Evolutionary conservation across 2,888 invertebrate genomes (phyloP).

Genomic region (Apamea sordens): DNA sequence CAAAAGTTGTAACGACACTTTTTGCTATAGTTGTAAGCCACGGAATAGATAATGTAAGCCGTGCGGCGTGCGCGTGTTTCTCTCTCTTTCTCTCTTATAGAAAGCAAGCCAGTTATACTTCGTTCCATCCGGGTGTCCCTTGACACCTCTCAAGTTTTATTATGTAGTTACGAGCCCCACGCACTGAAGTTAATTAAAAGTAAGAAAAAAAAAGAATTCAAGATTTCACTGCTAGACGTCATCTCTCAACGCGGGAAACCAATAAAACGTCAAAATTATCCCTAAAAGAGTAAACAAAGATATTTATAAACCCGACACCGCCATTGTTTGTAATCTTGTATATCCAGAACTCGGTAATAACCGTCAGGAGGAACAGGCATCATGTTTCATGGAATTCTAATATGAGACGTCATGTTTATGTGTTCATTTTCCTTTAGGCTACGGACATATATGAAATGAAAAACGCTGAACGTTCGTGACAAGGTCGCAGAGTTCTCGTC

Average conservation of each 20-base stretch:
- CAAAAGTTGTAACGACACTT: too few species aligned
- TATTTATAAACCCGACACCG: conserved; percentile 10
- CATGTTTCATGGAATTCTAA: conserved; percentile 40
- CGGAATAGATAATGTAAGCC: too few species aligned
- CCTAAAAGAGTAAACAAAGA: conserved; percentile 11
- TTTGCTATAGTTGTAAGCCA: too few species aligned
- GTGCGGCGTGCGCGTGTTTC: too few species aligned
- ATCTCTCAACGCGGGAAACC: neutral
- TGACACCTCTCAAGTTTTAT: too few species aligned
- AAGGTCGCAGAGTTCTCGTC: too few species aligned
- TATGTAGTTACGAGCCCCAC: neutral
- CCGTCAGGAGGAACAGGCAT: neutral
- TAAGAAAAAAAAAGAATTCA: neutral
- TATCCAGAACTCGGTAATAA: conserved; percentile 24
- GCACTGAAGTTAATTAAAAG: neutral
- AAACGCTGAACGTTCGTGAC: neutral
- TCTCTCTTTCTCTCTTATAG: too few species aligned
- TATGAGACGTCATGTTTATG: neutral
- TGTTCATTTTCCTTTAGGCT: conserved; percentile 29
- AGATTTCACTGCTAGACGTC: neutral
- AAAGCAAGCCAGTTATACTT: too few species aligned
- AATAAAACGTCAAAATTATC: conserved; percentile 27
- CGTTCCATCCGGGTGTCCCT: too few species aligned
- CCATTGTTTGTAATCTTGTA: conserved; percentile 27
- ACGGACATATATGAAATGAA: neutral